Conservation (phyloP, 2,888 invertebrate species). For the Agonopterix subpropinquella region DNA sequence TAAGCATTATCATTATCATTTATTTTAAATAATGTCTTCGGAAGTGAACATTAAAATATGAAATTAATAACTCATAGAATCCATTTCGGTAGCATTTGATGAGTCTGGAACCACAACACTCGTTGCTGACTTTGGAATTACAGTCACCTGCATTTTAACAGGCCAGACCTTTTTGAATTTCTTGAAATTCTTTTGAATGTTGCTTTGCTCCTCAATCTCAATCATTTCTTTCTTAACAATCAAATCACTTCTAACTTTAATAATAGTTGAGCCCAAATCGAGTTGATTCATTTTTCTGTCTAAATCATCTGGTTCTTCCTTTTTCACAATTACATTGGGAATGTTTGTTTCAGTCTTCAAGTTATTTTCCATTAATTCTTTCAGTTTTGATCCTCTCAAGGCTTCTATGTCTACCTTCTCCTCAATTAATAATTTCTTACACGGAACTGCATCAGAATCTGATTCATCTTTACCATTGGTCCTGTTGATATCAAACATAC, state of each 20-base stretch:
- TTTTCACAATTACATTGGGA: slow-evolving; percentile 31
- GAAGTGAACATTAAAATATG: not conserved
- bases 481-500: slow-evolving; percentile 23
- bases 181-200: slow-evolving; percentile 50
- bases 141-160: slow-evolving; percentile 45
- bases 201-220: slow-evolving; percentile 22
- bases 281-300: slow-evolving; percentile 48
- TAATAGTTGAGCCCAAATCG: slow-evolving; percentile 50
- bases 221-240: slow-evolving; percentile 50
- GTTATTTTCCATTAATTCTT: slow-evolving; percentile 43
- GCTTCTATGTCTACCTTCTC: slow-evolving; percentile 33
- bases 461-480: slow-evolving; percentile 5
- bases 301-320: slow-evolving; percentile 41
- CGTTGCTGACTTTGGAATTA: slow-evolving; percentile 35
- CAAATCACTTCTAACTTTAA: slow-evolving; percentile 45
- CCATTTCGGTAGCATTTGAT: slow-evolving; percentile 3
- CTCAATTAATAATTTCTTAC: too few species aligned
- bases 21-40: not conserved
- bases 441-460: too few species aligned
- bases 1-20: too few species aligned
- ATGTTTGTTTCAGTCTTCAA: slow-evolving; percentile 17
- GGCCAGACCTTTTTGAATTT: slow-evolving; percentile 70
- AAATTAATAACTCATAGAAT: slow-evolving; percentile 5
- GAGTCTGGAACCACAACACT: slow-evolving; percentile 14
- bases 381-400: slow-evolving; percentile 52